Conservation (phyloP, 2,113 vertebrate species). For the Crotalus horridus region DNA sequence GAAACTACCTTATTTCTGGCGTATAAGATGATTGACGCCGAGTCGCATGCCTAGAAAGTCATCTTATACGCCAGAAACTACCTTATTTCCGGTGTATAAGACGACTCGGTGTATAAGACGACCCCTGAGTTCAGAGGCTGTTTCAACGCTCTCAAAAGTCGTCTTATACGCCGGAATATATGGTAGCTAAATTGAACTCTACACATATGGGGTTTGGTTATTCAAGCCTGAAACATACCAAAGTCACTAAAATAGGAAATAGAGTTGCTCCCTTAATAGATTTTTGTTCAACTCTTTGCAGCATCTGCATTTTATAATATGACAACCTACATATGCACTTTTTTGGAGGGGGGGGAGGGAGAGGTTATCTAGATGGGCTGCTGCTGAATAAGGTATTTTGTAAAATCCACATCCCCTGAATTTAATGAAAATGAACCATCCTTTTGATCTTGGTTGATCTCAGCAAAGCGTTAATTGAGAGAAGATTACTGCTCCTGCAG, state of each 20-base stretch:
- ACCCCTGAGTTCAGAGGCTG: no score
- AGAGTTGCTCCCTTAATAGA: neutral
- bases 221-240: neutral
- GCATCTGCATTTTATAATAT: neutral
- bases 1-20: no score
- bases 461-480: slow-evolving; percentile 31
- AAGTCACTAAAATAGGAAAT: neutral
- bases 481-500: slow-evolving; percentile 29
- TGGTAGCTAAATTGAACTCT: neutral
- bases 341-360: neutral
- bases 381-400: slow-evolving; percentile 7
- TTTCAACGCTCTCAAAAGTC: no score
- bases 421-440: neutral
- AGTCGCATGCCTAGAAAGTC: no score
- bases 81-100: no score
- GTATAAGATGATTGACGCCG: no score
- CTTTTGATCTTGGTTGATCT: slow-evolving; percentile 35
- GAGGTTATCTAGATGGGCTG: neutral
- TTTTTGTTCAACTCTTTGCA: neutral
- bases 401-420: neutral
- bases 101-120: no score
- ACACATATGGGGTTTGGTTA: neutral
- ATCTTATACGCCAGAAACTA: no score
- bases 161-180: no score
- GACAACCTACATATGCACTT: neutral